Percentiles rank a stretch among this genome's conserved stretches.
phyloP scores from a whole-genome alignment of 92 coral and sea anemone species.

The Phenganax marumi region DNA sequence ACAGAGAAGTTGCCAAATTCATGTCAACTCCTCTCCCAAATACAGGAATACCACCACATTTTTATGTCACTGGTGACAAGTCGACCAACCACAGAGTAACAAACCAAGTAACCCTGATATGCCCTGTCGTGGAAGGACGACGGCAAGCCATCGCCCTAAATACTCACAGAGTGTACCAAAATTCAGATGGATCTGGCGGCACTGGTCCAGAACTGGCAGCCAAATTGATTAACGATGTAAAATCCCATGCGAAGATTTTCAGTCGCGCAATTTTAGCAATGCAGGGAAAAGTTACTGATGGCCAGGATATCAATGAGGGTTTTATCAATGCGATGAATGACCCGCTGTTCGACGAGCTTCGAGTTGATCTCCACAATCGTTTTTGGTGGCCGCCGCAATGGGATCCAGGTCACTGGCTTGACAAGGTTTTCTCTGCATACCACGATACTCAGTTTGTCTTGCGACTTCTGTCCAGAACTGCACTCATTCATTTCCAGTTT shows the following conservation, averaged over 20 bases:
- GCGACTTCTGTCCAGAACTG: conserved; percentile 12
- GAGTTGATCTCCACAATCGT: neutral
- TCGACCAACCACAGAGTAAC: conserved; percentile 31
- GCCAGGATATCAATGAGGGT: conserved; percentile 12
- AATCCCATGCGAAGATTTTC: neutral
- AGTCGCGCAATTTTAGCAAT: conserved; percentile 18
- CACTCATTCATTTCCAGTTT: conserved; percentile 3
- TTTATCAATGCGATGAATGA: conserved; percentile 23
- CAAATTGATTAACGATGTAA: neutral
- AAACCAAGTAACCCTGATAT: conserved; percentile 26
- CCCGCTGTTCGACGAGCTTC: conserved; percentile 13
- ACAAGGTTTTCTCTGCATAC: conserved; percentile 14
- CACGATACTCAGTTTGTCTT: neutral
- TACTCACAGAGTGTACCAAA: conserved; percentile 15
- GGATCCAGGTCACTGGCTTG: conserved; percentile 42
- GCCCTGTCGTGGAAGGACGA: conserved; percentile 35
- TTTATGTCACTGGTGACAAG: conserved; percentile 34
- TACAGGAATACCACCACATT: conserved; percentile 30
- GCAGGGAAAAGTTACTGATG: conserved; percentile 35
- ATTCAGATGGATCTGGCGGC: conserved; percentile 29
- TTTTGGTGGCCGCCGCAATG: conserved; percentile 28
- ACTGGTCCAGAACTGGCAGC: conserved; percentile 21
- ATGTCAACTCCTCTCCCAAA: conserved; percentile 15
- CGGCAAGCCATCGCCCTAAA: conserved; percentile 16
- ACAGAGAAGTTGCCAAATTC: conserved; percentile 16